phyloP scores from a whole-genome alignment of 1,140 invertebrate genomes.

The Nephotettix cincticeps region DNA sequence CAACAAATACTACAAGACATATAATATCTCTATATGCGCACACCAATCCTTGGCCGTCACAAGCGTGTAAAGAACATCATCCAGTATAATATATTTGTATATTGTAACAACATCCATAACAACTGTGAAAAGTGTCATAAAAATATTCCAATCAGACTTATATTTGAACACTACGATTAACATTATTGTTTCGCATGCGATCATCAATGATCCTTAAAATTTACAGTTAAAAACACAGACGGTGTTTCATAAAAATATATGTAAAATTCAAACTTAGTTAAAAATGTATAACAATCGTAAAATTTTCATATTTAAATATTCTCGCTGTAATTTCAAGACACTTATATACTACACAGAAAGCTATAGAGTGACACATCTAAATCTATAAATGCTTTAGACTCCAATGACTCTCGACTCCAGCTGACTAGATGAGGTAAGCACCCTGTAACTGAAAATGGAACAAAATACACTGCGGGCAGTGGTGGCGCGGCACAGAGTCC shows the following conservation, averaged over 20 bases:
- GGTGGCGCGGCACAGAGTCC: background rate
- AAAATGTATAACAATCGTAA: too few relatives aligned
- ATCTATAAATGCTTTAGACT: conserved; percentile 5
- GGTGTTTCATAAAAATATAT: too few relatives aligned
- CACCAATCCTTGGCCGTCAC: background rate
- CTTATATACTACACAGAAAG: too few relatives aligned
- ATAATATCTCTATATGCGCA: conserved; percentile 5
- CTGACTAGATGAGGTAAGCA: conserved; percentile 11
- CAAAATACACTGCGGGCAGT: background rate
- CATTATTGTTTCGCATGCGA: background rate
- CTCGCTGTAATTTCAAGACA: too few relatives aligned
- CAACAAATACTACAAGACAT: conserved; percentile 21
- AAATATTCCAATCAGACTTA: conserved; percentile 17
- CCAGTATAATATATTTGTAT: background rate
- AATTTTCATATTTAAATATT: too few relatives aligned
- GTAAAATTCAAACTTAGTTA: too few relatives aligned
- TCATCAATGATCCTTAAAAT: too few relatives aligned
- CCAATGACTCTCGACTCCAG: background rate
- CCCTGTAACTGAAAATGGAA: background rate
- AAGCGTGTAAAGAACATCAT: background rate
- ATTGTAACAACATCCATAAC: too few relatives aligned
- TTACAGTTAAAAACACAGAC: too few relatives aligned
- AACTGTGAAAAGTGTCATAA: background rate
- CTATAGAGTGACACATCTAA: too few relatives aligned
- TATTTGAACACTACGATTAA: conserved; percentile 12